phyloP scores from a whole-genome alignment of 1,140 invertebrate genomes.

The Bicyclus anynana region DNA sequence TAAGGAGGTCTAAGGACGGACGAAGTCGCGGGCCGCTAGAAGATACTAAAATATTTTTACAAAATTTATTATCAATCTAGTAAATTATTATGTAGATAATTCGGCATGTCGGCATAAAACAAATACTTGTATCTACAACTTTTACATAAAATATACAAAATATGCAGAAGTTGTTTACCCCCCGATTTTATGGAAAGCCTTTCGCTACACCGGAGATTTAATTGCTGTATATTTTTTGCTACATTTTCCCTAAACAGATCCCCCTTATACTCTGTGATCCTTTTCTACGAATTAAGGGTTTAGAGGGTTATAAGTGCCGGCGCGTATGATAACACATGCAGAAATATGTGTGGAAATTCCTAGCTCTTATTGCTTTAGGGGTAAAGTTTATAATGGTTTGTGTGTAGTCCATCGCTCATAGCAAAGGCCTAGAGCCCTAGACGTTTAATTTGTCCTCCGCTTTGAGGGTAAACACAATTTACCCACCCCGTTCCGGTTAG shows the following conservation, averaged over 20 bases:
- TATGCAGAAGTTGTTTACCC: background rate
- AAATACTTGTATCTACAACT: too few relatives aligned
- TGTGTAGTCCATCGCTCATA: background rate
- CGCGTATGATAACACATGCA: slow-evolving; percentile 1
- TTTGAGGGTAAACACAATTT: slow-evolving; percentile 27
- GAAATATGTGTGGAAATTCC: background rate
- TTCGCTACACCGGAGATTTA: background rate
- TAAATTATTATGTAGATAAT: too few relatives aligned
- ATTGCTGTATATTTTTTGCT: background rate
- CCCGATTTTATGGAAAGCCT: background rate
- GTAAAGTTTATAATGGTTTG: background rate
- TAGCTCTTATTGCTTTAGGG: background rate
- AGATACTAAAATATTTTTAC: too few relatives aligned
- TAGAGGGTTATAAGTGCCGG: slow-evolving; percentile 2
- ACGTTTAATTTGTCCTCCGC: slow-evolving; percentile 26
- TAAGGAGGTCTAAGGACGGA: too few relatives aligned
- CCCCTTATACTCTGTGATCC: background rate
- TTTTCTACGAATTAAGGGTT: slow-evolving; percentile 16
- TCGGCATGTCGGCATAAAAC: too few relatives aligned
- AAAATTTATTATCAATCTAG: too few relatives aligned
- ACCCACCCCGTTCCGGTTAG: background rate
- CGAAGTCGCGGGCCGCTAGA: too few relatives aligned
- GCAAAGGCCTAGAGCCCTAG: slow-evolving; percentile 16
- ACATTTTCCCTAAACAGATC: slow-evolving; percentile 5
- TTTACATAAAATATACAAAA: too few relatives aligned